Evolutionary conservation across 2,113 vertebrate genomes (phyloP), one percentile per base, ranked within the genome.

Genomic region (Xenopus laevis): DNA sequence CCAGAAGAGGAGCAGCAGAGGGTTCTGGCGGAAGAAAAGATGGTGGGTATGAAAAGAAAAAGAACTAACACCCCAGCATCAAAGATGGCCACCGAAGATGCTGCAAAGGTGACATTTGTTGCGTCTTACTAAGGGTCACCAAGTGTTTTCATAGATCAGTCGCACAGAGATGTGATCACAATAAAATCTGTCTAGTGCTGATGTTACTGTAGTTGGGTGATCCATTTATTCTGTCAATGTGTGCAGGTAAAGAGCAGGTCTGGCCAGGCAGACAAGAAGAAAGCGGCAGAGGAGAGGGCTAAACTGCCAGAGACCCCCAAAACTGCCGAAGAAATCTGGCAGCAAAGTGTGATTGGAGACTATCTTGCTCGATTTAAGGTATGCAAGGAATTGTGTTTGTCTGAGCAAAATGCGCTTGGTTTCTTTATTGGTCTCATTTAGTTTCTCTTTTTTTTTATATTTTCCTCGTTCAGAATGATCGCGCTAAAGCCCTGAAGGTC

Each of bases 321-420:
- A 83, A 98, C 91, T 0, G 94, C 97, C 0, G 96, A 98, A 86
- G 97, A 99, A 71, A 98, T 98, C 82, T 99, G 96, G 96, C 97
- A 99, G 21, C 96, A 98, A 87, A 98, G 96, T 0, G 95, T 98
- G 81, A 98, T 99, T 0, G 97, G 96, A 13, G 97, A 99, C 87
- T 99, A 99, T 86, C 83, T 99, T 83, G 97, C 96, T 53, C 93
- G 95, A 80, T 99, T 97, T 82, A 97, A 97, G 95, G 97, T 98
- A 80, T 27, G 80, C 8, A 65, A 16, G 20, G 66, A 0, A 50
- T 9, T 10, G 1, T 15, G 47, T 13, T 9, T 50, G 11, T 50
- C 47, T 50, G 12, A 50, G 47, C 33, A 40, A 40, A 9, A 40
- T 40, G 8, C 33, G 8, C 8, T 40, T 40, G 5, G 33, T 40